phyloP scores from a whole-genome alignment of 2,888 invertebrate species.

The Timema cristinae region DNA sequence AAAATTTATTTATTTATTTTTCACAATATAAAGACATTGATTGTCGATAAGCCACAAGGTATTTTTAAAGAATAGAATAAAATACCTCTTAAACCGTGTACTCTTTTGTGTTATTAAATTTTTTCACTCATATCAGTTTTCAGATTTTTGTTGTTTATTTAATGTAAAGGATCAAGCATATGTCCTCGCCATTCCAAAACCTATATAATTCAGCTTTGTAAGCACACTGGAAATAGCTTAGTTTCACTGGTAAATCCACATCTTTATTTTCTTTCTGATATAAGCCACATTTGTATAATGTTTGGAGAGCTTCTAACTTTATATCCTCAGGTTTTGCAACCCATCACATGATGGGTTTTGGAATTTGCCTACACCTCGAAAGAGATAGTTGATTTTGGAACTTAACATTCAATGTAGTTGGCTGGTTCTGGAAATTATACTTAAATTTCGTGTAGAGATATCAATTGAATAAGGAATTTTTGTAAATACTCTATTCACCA shows the following conservation, averaged over 20 bases:
- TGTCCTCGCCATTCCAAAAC: slow-evolving; percentile 1
- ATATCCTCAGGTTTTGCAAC: too few relatives aligned
- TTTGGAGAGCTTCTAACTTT: neutral
- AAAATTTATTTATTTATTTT: too few relatives aligned
- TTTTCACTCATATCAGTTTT: neutral
- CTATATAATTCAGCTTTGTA: neutral
- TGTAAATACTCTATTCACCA: too few relatives aligned
- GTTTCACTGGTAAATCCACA: neutral
- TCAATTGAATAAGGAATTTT: too few relatives aligned
- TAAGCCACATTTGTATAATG: neutral
- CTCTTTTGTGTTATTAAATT: neutral
- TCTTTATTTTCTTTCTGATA: neutral
- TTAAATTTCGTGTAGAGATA: too few relatives aligned
- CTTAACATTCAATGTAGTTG: too few relatives aligned
- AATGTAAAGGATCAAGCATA: neutral
- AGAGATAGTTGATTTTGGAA: too few relatives aligned
- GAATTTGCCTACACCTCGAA: too few relatives aligned
- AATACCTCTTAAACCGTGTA: neutral
- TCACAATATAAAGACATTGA: slow-evolving; percentile 1
- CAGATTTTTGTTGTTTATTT: neutral
- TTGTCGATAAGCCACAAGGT: neutral
- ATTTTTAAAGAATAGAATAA: neutral
- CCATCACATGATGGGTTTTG: too few relatives aligned
- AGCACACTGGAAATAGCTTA: neutral
- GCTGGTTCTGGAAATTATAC: too few relatives aligned